Evolutionary conservation across 2,113 vertebrate species (phyloP), one percentile per base, ranked within the genome.

Genomic region (Cynocephalus volans): DNA sequence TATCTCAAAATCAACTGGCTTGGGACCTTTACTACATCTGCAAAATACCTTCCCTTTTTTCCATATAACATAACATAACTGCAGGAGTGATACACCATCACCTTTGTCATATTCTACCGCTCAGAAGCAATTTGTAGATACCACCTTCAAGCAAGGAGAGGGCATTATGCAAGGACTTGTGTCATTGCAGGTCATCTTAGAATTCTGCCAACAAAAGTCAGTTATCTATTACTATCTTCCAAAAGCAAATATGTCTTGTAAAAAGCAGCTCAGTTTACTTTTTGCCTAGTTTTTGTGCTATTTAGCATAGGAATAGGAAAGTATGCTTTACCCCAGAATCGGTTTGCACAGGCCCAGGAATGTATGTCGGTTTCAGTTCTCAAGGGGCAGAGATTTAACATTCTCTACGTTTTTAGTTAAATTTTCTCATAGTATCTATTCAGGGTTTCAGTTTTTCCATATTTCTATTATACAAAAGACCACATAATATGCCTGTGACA

Each of bases 171-270:
- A 70, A 60, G 41, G 52, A 33, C 6, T 41, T 41, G 52, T 3
- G 21, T 73, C 90, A 69, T 3, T 85, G 19, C 3, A 21, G 21
- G 52, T 64, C n/a, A 80, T 64, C 23, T 67, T n/a, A 81, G 73
- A 80, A 93, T 67, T 67, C 13, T 33, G 48, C 24, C 79, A 88
- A 18, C 23, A 64, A 56, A 83, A 84, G 18, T 70, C 77, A 89
- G 28, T 14, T 45, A 77, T 48, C 69, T 90, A 33, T 86, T 81
- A 36, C 80, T 65, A 89, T 58, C 36, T 93, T 73, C 24, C 9
- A 67, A 33, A 75, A 89, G 48, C 15, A 95, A 89, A 67, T 41
- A n/a, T 73, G 73, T 92, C 50, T 96, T 75, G 0, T 41, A 93
- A 33, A 48, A 90, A 95, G 50, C 36, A 93, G 15, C 23, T 75